Conservation (phyloP, 2,888 invertebrate genomes). For the Aspidiotus destructor region DNA sequence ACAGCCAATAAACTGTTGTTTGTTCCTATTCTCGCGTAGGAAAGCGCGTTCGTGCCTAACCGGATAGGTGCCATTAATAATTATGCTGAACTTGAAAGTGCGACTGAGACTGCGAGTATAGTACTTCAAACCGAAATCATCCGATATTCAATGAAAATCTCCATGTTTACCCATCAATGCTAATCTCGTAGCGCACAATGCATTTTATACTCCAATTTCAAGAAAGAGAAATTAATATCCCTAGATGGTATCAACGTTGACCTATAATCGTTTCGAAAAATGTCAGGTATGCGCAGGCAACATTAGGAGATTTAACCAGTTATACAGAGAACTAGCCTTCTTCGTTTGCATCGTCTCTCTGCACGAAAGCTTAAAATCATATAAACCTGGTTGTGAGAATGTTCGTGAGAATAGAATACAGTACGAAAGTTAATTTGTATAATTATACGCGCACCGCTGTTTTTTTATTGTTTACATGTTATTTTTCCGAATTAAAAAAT, state of each 20-base stretch:
- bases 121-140: too few species aligned
- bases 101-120: too few species aligned
- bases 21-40: too few species aligned
- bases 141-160: too few species aligned
- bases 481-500: neutral
- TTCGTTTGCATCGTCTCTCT: too few species aligned
- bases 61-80: too few species aligned
- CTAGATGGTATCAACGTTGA: neutral
- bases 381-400: constrained; percentile 4
- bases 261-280: constrained; percentile 2
- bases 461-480: neutral
- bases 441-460: neutral
- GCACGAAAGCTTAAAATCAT: neutral
- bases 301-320: neutral
- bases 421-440: too few species aligned
- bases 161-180: too few species aligned
- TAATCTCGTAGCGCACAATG: neutral
- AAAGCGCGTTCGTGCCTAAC: too few species aligned
- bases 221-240: constrained; percentile 4
- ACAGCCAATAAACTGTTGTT: too few species aligned
- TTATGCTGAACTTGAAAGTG: too few species aligned
- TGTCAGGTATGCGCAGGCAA: constrained; percentile 1
- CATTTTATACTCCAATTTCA: neutral
- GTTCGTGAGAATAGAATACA: neutral
- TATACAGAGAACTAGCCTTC: too few species aligned